Base-by-base conservation (phyloP, 2,888 invertebrate genomes). In the Eurytoma adleriae region DNA sequence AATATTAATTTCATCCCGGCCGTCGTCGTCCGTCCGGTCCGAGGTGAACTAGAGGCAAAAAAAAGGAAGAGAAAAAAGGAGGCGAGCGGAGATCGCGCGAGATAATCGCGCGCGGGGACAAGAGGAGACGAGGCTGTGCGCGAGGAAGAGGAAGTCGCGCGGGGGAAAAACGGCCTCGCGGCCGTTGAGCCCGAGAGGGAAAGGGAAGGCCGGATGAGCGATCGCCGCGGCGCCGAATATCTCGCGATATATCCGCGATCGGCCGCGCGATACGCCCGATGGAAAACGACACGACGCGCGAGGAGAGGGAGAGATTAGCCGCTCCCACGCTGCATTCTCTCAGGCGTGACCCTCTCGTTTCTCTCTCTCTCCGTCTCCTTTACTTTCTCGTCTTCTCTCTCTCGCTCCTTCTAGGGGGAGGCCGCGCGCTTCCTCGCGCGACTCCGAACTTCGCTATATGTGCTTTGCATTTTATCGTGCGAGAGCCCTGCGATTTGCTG, bases 311-410 rank as follows among this genome's bases (percentile, higher is more conserved):
- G 66, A 69, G 70, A 75, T 75, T 79, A 85, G 85, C 87, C 87
- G 89, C 89, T 90, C 90, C 89, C 90, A 89, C 89, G 89, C 88
- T 88, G 86, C 87, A 87, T 88, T 89, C 88, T 87, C 88, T 87
- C 89, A 87, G 87, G 89, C 89, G 86, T 87, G 88, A 88, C 88
- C 86, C 85, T 85, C 83, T 79, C 7, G 7, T 40, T 27, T 18
- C 40, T 30, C 59, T 24, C 30, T 61, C n/a, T 40, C 52, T 16
- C 20, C 48, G 71, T 73, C 50, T 40, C 7, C 40, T 40, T 4
- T 40, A 40, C 40, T 40, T 40, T 40, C 40, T 40, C 40, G 40
- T 4, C n/a, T n/a, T n/a, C n/a, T 40, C 7, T 40, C 40, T 40
- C 40, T 40, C 40, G 40, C 40, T 40, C 40, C 40, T 7, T 40